Percentiles rank a stretch among this genome's conserved stretches.
Conservation (phyloP, 2,888 invertebrate species). For the Arge pagana region DNA sequence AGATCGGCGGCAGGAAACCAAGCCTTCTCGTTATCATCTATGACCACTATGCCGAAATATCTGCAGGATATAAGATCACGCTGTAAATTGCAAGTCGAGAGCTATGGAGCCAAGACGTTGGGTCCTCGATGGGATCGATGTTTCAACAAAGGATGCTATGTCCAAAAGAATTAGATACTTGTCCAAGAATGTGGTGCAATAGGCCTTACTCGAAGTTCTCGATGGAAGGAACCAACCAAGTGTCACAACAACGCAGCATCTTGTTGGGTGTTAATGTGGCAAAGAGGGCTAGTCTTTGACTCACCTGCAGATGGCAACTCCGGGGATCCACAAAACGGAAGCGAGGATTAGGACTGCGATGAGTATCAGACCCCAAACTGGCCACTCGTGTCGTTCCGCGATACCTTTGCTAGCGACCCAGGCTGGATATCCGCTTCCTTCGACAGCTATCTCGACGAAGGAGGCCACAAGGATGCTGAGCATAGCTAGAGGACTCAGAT, state of each 20-base stretch:
- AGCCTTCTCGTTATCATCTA: slow-evolving; percentile 87
- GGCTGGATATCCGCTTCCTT: slow-evolving; percentile 84
- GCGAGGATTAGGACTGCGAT: slow-evolving; percentile 76
- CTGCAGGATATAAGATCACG: slow-evolving; percentile 60
- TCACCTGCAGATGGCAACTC: slow-evolving; percentile 79
- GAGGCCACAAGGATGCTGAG: slow-evolving; percentile 82
- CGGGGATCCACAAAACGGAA: slow-evolving; percentile 88
- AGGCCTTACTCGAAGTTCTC: too few relatives aligned
- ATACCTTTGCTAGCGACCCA: slow-evolving; percentile 77
- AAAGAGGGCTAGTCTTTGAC: slow-evolving; percentile 15
- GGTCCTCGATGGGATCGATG: too few relatives aligned
- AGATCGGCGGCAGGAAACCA: slow-evolving; percentile 92
- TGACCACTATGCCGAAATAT: slow-evolving; percentile 76
- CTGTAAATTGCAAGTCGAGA: neutral
- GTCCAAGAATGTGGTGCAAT: too few relatives aligned
- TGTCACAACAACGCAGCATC: too few relatives aligned
- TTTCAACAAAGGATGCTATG: too few relatives aligned
- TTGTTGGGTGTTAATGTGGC: too few relatives aligned
- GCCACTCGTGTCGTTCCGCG: slow-evolving; percentile 83
- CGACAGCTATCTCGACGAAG: slow-evolving; percentile 76
- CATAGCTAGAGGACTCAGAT: slow-evolving; percentile 89
- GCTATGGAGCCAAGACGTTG: too few relatives aligned
- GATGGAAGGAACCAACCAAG: too few relatives aligned
- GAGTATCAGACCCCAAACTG: slow-evolving; percentile 78
- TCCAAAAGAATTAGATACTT: too few relatives aligned